Evolutionary conservation across 2,888 invertebrate genomes (phyloP), one percentile per base, ranked within the genome.

Genomic region (Rhorus exstirpatorius): DNA sequence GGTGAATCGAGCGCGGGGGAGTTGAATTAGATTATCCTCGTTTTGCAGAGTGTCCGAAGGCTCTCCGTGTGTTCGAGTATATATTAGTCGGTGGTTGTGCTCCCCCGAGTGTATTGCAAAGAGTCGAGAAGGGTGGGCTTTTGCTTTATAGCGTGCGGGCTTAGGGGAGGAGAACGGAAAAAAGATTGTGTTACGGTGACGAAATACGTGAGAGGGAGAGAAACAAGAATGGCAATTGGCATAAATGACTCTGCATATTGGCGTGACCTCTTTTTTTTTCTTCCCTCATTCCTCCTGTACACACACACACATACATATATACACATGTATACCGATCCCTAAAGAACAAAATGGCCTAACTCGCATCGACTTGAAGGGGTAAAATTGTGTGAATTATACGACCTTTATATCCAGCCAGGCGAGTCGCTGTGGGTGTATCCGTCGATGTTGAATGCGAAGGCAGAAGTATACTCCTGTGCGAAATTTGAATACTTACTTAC

Each of bases 401-500:
- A 3, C 21, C n/a, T 17, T 61, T 24, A 31, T 31, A 31, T 58
- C 14, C n/a, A 31, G 14, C 24, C 3, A n/a, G n/a, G n/a, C n/a
- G n/a, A n/a, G n/a, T n/a, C n/a, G n/a, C 24, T 41, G 12, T 21
- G 8, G 10, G 41, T 8, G 24, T 21, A 14, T 51, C 2, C 31
- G 38, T 68, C 58, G 49, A 21, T 26, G 58, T 10, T 41, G n/a
- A 35, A 44, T n/a, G n/a, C n/a, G n/a, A n/a, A n/a, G n/a, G 60
- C n/a, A 41, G 41, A 41, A 38, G 26, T 26, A 53, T 58, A 67
- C 38, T 53, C 17, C 10, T 31, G 21, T 70, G 61, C 31, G 46
- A 63, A 75, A 80, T 80, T 80, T 75, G 53, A 75, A 75, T 80
- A 75, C 75, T 75, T 75, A n/a, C n/a, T n/a, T n/a, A n/a, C 53